Base-by-base conservation (phyloP, 2,113 vertebrate genomes). In the Cynoglossus semilaevis region DNA sequence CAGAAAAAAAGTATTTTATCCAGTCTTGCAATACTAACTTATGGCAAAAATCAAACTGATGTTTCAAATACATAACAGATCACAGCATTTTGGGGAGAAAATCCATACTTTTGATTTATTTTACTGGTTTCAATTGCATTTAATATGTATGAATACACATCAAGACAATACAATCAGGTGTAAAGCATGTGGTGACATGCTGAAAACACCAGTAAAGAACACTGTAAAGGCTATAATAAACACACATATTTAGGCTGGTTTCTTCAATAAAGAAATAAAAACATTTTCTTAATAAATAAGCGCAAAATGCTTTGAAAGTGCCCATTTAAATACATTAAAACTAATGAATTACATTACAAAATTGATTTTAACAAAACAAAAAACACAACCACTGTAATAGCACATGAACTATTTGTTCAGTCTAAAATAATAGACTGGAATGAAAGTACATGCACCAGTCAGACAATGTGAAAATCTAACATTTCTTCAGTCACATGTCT, bases 21-120 rank as follows among this genome's bases (percentile, higher is more conserved):
- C 6, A 29, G 6, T 29, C 22, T 29, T 29, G 6, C 22, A 6
- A 29, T 29, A 8, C 15, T 42, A 10, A 53, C 8, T 12, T n/a
- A 16, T 6, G 18, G n/a, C 6, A 17, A 2, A 1, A 41, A 66
- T 40, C 15, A 11, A 16, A 49, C 1, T 40, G n/a, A 41, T 35
- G 60, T 13, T 38, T 38, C 2, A 38, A 3, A 2, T 11, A 1
- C 8, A 9, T 38, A 8, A 45, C 37, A 37, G 58, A 58, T 41
- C 2, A 49, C 2, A 71, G 16, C 12, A 35, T 29, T 65, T 8
- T 13, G 8, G n/a, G 40, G 44, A 17, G 4, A 44, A 14, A 53
- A 46, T 40, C 15, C 54, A 17, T 12, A 11, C 45, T 38, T 38
- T 60, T 15, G 1, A 44, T 84, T 86, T 81, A 82, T 84, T 86